phyloP scores from a whole-genome alignment of 2,797 vertebrate species.

The Alectoris magna region DNA sequence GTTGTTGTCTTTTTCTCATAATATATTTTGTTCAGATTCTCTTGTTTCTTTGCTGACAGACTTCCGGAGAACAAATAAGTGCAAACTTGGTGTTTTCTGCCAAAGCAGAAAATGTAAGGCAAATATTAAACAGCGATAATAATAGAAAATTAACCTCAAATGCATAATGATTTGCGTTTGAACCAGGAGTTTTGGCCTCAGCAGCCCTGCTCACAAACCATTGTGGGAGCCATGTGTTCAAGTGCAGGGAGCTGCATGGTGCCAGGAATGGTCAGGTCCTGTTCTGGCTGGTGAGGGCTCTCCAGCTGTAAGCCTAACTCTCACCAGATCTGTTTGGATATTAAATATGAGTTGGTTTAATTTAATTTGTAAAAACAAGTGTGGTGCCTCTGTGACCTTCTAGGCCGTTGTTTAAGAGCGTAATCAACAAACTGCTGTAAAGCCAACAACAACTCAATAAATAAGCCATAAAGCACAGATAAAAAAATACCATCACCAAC shows the following conservation, averaged over 20 bases:
- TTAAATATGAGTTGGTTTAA: constrained; percentile 24
- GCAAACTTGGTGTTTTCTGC: constrained; percentile 14
- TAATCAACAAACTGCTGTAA: background rate
- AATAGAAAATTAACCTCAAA: constrained; percentile 14
- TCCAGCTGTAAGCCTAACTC: background rate
- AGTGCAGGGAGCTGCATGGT: background rate
- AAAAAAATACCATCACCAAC: background rate
- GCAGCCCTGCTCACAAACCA: background rate
- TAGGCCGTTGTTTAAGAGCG: background rate
- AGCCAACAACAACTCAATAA: background rate
- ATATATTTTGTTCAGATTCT: constrained; percentile 18
- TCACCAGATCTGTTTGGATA: constrained; percentile 20
- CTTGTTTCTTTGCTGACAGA: constrained; percentile 8
- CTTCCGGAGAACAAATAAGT: constrained; percentile 34
- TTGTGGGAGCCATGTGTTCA: fast-evolving
- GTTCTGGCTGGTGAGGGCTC: constrained; percentile 10
- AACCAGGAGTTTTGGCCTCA: background rate
- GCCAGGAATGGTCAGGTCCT: background rate
- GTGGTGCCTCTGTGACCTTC: constrained; percentile 7
- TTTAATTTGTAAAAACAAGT: constrained; percentile 17
- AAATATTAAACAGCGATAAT: constrained; percentile 15
- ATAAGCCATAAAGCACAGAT: constrained; percentile 3
- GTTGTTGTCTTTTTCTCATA: background rate
- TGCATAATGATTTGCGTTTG: background rate
- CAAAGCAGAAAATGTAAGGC: constrained; percentile 5